Conservation (phyloP, 1,140 invertebrate species). For the Aphaenogaster floridana region DNA sequence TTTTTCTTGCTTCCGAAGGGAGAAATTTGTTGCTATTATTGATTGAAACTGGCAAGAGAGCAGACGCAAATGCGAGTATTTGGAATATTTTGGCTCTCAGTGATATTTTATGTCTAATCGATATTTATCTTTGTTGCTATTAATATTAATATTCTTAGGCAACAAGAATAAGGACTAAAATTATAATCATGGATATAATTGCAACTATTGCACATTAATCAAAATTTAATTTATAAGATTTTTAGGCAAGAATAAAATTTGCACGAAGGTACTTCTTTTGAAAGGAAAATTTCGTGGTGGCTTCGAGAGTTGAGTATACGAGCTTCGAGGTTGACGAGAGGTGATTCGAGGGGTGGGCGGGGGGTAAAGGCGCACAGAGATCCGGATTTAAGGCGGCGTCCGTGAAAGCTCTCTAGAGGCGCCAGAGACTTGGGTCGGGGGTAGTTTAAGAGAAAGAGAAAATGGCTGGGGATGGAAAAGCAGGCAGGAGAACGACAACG, state of each 20-base stretch:
- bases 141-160: not conserved
- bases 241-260: slow-evolving; percentile 15
- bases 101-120: not conserved
- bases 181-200: not conserved
- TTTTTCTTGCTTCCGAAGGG: not conserved
- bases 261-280: slow-evolving; percentile 44
- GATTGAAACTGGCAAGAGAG: not conserved
- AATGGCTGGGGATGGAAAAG: slow-evolving; percentile 79
- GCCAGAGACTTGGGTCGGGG: slow-evolving; percentile 75
- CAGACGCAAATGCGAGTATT: not conserved
- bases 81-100: not conserved
- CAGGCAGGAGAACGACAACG: slow-evolving; percentile 71
- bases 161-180: not conserved
- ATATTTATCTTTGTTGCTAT: not conserved
- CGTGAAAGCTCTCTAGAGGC: slow-evolving; percentile 86
- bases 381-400: slow-evolving; percentile 86
- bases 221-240: not conserved
- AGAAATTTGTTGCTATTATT: slow-evolving; percentile 19
- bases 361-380: slow-evolving; percentile 78
- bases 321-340: slow-evolving; percentile 57
- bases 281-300: slow-evolving; percentile 74
- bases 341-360: slow-evolving; percentile 39
- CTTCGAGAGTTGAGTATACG: slow-evolving; percentile 48
- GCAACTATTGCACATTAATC: not conserved
- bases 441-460: slow-evolving; percentile 86